Evolutionary conservation across 2,888 invertebrate species (phyloP).

Genomic region (Dione vanillae): DNA sequence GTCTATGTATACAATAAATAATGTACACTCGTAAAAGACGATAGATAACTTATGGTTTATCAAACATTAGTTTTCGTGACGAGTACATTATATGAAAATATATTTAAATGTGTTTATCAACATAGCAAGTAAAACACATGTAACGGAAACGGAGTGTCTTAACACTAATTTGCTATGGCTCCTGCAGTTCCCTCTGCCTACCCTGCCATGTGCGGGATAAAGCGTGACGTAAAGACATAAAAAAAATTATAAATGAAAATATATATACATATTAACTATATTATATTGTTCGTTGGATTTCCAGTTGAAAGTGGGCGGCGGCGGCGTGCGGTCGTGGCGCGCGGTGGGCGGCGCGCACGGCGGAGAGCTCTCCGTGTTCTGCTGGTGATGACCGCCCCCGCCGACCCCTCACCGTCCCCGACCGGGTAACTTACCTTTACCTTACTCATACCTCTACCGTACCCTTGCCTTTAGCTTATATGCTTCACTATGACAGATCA

Average conservation of each 20-base stretch:
- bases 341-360: conserved; percentile 86
- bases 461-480: no score
- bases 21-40: neutral
- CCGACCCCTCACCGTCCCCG: conserved; percentile 33
- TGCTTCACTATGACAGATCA: no score
- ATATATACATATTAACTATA: no score
- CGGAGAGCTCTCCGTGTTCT: conserved; percentile 91
- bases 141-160: no score
- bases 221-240: no score
- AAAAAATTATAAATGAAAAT: no score
- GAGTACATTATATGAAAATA: no score
- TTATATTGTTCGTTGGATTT: conserved; percentile 53
- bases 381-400: conserved; percentile 86
- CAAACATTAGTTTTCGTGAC: no score
- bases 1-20: conserved; percentile 16
- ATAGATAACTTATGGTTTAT: conserved; percentile 16
- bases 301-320: conserved; percentile 89
- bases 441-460: neutral
- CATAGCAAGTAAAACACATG: conserved; percentile 57
- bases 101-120: no score
- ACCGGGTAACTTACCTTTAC: conserved; percentile 32
- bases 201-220: no score
- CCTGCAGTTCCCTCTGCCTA: no score
- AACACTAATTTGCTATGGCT: no score
- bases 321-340: conserved; percentile 89